A percentile compares a stretch with the other conserved stretches of the same genome.
These are phyloP conservation scores for Paradisaea rubra DNA, from an alignment of 2,113 vertebrate species.

Conservation along the genomic window DNA sequence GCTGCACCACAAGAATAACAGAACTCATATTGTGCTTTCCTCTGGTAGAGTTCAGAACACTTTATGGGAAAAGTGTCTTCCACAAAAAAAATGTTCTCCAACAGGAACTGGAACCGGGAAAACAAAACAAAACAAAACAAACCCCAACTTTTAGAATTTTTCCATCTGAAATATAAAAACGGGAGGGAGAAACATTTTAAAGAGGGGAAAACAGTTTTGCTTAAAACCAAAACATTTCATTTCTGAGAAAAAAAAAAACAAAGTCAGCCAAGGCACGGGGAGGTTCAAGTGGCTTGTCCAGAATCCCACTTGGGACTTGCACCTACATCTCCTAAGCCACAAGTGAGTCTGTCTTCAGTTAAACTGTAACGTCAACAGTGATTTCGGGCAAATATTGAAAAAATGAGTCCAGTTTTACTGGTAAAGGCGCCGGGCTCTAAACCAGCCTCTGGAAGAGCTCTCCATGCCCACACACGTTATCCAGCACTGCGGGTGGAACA, in stretches of 20 bases:
- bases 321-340: slow-evolving; percentile 30
- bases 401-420: neutral
- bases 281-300: slow-evolving; percentile 8
- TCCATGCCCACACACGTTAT: neutral
- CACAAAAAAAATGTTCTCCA: neutral
- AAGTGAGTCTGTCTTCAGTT: slow-evolving; percentile 5
- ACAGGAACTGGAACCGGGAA: neutral
- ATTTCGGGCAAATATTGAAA: neutral
- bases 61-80: slow-evolving; percentile 33
- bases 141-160: neutral
- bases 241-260: neutral
- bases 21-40: neutral
- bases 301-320: neutral
- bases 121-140: neutral
- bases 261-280: neutral
- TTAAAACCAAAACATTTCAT: neutral
- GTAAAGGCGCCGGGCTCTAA: neutral
- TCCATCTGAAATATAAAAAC: neutral
- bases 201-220: neutral
- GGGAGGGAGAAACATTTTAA: neutral
- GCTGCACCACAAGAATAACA: slow-evolving; percentile 27
- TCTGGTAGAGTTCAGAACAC: neutral
- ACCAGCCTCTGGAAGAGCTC: neutral
- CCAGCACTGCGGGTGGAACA: neutral
- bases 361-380: neutral